These are phyloP conservation scores for Macrophya annulata DNA, from an alignment of 2,888 invertebrate genomes.

Conservation along the genomic window DNA sequence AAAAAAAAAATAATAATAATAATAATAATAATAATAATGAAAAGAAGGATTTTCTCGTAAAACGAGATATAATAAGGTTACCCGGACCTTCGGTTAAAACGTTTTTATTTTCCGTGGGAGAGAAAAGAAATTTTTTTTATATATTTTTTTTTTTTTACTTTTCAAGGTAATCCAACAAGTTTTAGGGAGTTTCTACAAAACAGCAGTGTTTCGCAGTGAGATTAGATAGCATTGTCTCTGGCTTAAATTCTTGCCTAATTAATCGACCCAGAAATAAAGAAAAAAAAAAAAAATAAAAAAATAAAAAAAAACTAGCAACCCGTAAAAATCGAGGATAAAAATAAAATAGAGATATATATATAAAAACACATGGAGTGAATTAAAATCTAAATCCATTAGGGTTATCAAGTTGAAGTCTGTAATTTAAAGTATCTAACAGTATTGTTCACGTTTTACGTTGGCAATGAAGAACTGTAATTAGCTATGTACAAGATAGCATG, in stretches of 20 bases:
- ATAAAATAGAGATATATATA: not conserved
- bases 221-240: constrained; percentile 17
- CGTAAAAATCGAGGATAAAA: not conserved
- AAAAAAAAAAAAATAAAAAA: not conserved
- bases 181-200: not conserved
- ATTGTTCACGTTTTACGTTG: not conserved
- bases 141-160: not conserved
- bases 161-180: constrained; percentile 11
- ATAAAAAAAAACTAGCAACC: not conserved
- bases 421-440: not conserved
- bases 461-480: too few species aligned
- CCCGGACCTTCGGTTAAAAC: not conserved
- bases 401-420: not conserved
- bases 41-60: not conserved
- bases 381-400: not conserved
- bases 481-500: not conserved
- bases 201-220: not conserved
- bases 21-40: not conserved
- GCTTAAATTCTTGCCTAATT: constrained; percentile 15
- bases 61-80: not conserved
- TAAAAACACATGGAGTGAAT: not conserved
- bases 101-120: not conserved
- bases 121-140: not conserved
- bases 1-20: not conserved
- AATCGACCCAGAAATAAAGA: not conserved